phyloP scores from a whole-genome alignment of 2,113 vertebrate species.

The Arenaria interpres region DNA sequence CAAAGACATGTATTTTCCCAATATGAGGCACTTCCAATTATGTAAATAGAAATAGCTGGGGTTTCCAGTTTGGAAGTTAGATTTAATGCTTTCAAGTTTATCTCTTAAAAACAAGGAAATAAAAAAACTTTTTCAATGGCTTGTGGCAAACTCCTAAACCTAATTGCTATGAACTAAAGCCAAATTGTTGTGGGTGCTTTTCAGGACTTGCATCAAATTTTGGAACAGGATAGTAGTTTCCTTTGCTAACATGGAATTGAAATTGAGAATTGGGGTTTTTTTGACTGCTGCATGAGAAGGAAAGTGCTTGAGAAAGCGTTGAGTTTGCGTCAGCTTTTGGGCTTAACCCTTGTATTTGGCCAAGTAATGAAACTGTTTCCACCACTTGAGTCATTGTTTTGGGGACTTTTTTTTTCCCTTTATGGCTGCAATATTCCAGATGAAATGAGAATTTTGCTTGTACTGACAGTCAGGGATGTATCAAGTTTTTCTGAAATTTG shows the following conservation, averaged over 20 bases:
- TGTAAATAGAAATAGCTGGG: neutral
- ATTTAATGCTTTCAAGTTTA: neutral
- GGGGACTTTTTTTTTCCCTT: neutral
- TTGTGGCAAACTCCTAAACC: neutral
- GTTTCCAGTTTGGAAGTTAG: neutral
- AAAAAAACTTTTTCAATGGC: neutral
- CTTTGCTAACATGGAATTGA: neutral
- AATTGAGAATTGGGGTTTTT: neutral
- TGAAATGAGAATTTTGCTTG: neutral
- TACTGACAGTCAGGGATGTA: neutral
- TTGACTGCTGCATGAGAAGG: neutral
- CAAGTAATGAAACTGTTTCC: neutral
- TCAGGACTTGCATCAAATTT: neutral
- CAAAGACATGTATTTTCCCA: neutral
- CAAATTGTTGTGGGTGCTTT: neutral
- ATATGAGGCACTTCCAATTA: neutral
- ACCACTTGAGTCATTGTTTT: neutral
- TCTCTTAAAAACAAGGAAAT: neutral
- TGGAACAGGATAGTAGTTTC: neutral
- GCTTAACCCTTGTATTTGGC: neutral
- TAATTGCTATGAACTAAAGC: neutral
- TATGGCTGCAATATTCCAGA: neutral
- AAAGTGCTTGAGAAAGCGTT: neutral
- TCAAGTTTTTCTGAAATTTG: neutral
- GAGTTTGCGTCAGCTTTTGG: neutral